A percentile compares a stretch with the other conserved stretches of the same genome.
phyloP scores from a whole-genome alignment of 2,113 vertebrate species.

The Sterrhoptilus dennistouni region DNA sequence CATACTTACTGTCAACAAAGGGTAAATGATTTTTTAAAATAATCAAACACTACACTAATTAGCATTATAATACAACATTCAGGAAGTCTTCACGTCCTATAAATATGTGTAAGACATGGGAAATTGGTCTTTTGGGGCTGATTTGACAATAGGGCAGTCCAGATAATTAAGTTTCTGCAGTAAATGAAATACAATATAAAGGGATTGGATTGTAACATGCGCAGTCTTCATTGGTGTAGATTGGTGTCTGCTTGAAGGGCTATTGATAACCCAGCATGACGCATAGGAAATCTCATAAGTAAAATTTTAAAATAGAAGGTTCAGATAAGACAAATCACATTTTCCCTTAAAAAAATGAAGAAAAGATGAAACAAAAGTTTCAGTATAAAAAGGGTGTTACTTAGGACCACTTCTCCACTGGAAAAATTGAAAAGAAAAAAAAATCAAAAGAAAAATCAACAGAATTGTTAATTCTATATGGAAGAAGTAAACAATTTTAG shows the following conservation, averaged over 20 bases:
- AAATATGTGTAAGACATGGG: neutral
- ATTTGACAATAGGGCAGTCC: neutral
- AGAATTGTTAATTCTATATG: neutral
- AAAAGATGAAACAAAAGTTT: neutral
- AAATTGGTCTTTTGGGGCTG: conserved; percentile 7
- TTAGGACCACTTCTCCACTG: neutral
- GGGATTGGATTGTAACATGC: neutral
- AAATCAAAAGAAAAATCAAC: neutral
- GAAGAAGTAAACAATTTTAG: neutral
- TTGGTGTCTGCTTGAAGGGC: neutral
- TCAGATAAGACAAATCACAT: neutral
- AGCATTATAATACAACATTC: neutral
- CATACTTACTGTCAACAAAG: neutral
- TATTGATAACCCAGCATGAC: neutral
- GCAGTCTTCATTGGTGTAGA: neutral
- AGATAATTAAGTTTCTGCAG: conserved; percentile 20
- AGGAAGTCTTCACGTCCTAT: neutral
- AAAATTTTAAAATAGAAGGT: neutral
- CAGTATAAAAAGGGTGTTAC: neutral
- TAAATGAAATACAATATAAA: conserved; percentile 22
- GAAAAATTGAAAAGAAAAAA: neutral
- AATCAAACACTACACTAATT: neutral
- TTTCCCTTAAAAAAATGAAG: neutral
- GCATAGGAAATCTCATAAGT: neutral
- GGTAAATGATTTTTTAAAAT: neutral